Base-by-base conservation (phyloP, 2,113 vertebrate genomes). In the Perca schrenkii region DNA sequence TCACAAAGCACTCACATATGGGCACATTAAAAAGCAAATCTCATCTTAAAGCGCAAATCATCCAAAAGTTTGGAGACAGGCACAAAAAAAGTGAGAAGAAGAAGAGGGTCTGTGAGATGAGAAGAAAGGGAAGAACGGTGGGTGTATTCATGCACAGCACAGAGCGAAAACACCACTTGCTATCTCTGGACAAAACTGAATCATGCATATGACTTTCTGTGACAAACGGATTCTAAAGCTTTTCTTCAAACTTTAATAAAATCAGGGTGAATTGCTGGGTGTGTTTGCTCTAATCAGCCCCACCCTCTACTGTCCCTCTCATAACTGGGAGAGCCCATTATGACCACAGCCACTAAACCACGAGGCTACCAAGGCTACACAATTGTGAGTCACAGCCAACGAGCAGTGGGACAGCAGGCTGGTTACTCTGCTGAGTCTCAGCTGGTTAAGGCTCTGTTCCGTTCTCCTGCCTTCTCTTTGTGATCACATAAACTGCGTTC, bases 1-100 rank as follows among this genome's bases (percentile, higher is more conserved):
- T 77, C 77, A 57, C 63, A 74, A 57, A 83, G 79, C 74, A 40
- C 77, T 79, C 86, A 63, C 91, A 85, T 86, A 82, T 84, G 88
- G 80, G 70, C 16, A 52, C 71, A 14, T 83, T 83, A 74, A 88
- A 84, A 86, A 69, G 43, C 67, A 52, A 75, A 86, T 69, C 75
- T 88, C 83, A 80, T 81, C 79, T 71, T 8, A 19, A 72, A 84
- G 79, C 77, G 67, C 77, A 72, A 80, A 73, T 4, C 40, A 50
- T 82, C 58, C 76, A 53, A 65, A 83, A 78, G 72, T 88, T 84
- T 81, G 76, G 74, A 72, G 66, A 58, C 70, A 64, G 36, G 60
- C 58, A 58, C 11, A 68, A 71, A 83, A 77, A 52, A 88, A 53
- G 43, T 14, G 60, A 67, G 79, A 75, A 67, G 56, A 16, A 67